These are phyloP conservation scores for Hipposideros armiger DNA, from an alignment of 2,113 vertebrate genomes.

Conservation along the genomic window DNA sequence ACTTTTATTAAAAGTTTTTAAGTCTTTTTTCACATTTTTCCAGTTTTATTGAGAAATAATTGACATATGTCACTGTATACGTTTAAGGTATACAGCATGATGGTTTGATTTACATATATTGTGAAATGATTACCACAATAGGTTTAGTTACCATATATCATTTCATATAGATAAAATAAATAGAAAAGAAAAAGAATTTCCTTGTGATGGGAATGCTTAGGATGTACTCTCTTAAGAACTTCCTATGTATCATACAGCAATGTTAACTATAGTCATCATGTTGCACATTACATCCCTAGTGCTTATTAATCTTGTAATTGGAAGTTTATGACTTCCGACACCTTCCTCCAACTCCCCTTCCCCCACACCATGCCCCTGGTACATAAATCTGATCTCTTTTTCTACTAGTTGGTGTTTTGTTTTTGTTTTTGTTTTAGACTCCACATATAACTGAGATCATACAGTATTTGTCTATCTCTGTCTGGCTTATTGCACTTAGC, in stretches of 20 bases:
- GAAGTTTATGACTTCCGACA: neutral
- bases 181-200: neutral
- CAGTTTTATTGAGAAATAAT: neutral
- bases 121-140: neutral
- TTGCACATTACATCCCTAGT: neutral
- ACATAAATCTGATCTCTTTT: neutral
- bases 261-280: neutral
- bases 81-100: neutral
- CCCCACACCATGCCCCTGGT: no score
- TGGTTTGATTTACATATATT: neutral
- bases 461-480: neutral
- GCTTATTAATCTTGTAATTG: neutral
- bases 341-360: neutral
- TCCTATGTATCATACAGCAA: neutral
- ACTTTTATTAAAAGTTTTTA: constrained; percentile 4
- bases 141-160: neutral
- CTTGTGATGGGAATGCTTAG: neutral
- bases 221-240: neutral
- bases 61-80: neutral
- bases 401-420: neutral
- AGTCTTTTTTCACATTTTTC: neutral
- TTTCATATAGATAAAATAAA: neutral
- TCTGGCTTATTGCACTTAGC: neutral
- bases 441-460: neutral
- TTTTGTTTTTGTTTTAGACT: neutral